Evolutionary conservation across 1,140 invertebrate genomes (phyloP).

Genomic region (Aleiodes sp.): DNA sequence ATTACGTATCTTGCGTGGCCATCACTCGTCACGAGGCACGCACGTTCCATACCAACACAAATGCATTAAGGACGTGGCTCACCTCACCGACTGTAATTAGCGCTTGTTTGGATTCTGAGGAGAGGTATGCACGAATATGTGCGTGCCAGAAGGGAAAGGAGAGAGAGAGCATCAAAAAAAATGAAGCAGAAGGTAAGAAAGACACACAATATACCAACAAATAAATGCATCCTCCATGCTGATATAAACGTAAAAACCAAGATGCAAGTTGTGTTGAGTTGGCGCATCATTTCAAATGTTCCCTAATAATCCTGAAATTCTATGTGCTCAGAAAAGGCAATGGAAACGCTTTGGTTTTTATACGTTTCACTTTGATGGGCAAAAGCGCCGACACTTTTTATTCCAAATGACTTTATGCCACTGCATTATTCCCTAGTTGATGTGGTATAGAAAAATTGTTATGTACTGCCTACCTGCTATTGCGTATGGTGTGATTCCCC

Average conservation of each 20-base stretch:
- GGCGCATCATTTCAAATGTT: no score
- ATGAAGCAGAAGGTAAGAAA: no score
- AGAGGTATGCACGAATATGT: slow-evolving; percentile 22
- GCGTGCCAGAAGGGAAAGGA: slow-evolving; percentile 17
- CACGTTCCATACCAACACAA: slow-evolving; percentile 4
- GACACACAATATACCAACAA: no score
- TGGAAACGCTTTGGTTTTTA: neutral
- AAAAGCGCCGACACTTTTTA: slow-evolving; percentile 20
- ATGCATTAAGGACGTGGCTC: slow-evolving; percentile 17
- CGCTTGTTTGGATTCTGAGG: slow-evolving; percentile 37
- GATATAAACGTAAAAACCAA: no score
- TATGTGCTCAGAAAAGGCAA: no score
- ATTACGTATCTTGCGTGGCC: slow-evolving; percentile 44
- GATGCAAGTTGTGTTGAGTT: no score
- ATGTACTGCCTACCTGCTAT: neutral
- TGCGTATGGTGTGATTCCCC: slow-evolving; percentile 20
- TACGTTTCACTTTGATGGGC: neutral
- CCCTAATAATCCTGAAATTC: no score
- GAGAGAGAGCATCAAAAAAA: no score
- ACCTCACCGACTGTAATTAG: slow-evolving; percentile 42
- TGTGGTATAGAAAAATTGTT: neutral
- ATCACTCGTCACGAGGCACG: slow-evolving; percentile 34
- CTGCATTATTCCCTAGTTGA: neutral
- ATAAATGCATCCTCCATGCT: no score
- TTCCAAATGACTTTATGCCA: neutral